Percentiles rank a stretch among this genome's conserved stretches.
phyloP scores from a whole-genome alignment of 2,113 vertebrate species.

The sheep (Ovis aries) region DNA sequence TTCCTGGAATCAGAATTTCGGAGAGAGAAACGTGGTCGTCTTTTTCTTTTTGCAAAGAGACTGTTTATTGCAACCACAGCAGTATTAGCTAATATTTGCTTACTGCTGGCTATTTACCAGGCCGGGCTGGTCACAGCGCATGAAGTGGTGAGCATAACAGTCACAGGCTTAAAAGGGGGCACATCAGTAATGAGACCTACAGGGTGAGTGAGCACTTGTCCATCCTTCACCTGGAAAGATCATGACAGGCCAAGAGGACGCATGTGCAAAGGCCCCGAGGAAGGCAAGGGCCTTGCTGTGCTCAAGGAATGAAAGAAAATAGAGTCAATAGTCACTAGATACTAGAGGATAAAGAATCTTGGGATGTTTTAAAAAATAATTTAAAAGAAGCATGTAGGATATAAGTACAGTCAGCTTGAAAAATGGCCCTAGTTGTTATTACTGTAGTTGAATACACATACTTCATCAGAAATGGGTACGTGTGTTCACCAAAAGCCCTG shows the following conservation, averaged over 20 bases:
- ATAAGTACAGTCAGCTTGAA: not conserved
- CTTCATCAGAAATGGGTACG: not conserved
- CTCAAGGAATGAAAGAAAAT: not conserved
- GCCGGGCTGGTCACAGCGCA: not conserved
- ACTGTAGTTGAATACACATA: not conserved
- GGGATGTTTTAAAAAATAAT: not conserved
- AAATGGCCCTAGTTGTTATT: not conserved
- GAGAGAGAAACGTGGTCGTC: not conserved
- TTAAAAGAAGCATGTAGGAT: not conserved
- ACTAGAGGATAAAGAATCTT: not conserved
- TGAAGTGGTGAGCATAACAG: not conserved
- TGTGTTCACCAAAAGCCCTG: not conserved
- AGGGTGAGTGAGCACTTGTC: not conserved
- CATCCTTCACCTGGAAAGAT: not conserved
- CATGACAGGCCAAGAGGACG: not conserved
- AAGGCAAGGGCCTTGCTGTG: not conserved
- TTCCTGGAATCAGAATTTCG: not conserved
- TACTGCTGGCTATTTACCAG: not conserved
- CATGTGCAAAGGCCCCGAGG: not conserved
- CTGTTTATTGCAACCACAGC: not conserved
- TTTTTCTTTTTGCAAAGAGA: not conserved
- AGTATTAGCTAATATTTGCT: not conserved
- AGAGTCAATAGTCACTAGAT: not conserved
- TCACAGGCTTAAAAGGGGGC: not conserved
- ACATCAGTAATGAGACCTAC: accelerated